Conservation (phyloP, 1,140 invertebrate genomes). For the Drosophila bifasciata region DNA sequence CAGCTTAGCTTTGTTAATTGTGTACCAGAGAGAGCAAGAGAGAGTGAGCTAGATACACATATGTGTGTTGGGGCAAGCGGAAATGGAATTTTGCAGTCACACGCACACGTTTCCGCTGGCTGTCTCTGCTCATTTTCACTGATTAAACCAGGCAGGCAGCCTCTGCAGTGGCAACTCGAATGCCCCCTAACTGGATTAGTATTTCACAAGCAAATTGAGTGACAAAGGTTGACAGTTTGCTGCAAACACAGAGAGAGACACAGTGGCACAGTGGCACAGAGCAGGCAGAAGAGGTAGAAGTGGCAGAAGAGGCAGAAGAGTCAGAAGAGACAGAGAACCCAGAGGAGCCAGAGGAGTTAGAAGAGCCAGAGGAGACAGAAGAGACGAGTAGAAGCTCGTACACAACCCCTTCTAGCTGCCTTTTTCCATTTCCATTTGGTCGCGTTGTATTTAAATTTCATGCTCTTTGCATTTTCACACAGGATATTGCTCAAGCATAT, state of each 20-base stretch:
- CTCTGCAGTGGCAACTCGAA: conserved; percentile 21
- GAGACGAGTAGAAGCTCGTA: conserved; percentile 1
- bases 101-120: conserved; percentile 65
- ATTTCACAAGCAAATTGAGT: conserved; percentile 78
- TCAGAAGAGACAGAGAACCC: not conserved
- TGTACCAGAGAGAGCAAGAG: conserved; percentile 10
- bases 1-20: conserved; percentile 53
- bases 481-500: conserved; percentile 59
- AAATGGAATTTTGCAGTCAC: conserved; percentile 79
- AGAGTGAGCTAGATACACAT: conserved; percentile 4
- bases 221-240: conserved; percentile 80
- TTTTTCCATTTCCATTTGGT: conserved; percentile 48
- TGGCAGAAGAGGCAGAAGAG: no score
- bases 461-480: conserved; percentile 52
- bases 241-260: conserved; percentile 41
- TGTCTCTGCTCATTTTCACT: conserved; percentile 72
- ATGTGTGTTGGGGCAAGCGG: conserved; percentile 45
- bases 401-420: conserved; percentile 30
- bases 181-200: conserved; percentile 72
- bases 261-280: conserved; percentile 17
- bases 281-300: not conserved
- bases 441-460: conserved; percentile 58
- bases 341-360: not conserved
- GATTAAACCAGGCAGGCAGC: conserved; percentile 67
- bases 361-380: not conserved